These are phyloP conservation scores for Mylabris sibirica DNA, from an alignment of 2,888 invertebrate species.

Conservation along the genomic window DNA sequence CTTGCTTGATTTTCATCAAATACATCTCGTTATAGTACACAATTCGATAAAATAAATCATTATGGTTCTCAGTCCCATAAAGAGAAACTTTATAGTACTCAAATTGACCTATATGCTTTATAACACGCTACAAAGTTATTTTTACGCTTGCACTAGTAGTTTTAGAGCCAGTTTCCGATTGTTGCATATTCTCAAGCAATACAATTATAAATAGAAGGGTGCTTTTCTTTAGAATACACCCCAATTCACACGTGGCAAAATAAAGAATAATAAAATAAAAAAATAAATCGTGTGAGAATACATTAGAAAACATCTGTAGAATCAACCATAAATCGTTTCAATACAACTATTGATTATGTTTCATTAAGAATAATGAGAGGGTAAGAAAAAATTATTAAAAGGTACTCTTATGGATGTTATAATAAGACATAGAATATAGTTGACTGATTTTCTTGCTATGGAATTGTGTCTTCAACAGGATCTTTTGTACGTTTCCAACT, in stretches of 20 bases:
- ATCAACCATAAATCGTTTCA: too few relatives aligned
- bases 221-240: constrained; percentile 31
- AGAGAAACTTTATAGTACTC: too few relatives aligned
- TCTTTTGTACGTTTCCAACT: constrained; percentile 26
- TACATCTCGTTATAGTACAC: too few relatives aligned
- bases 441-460: constrained; percentile 13
- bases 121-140: too few relatives aligned
- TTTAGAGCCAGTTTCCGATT: background rate
- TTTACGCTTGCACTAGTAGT: too few relatives aligned
- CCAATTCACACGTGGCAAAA: constrained; percentile 33
- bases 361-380: constrained; percentile 13
- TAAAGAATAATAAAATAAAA: constrained; percentile 26
- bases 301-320: constrained; percentile 31
- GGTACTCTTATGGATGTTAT: background rate
- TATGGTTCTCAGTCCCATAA: too few relatives aligned
- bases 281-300: constrained; percentile 24
- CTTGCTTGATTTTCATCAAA: too few relatives aligned
- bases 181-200: constrained; percentile 35
- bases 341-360: too few relatives aligned
- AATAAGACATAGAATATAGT: background rate
- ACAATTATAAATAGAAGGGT: constrained; percentile 43
- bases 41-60: too few relatives aligned
- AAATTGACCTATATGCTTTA: too few relatives aligned
- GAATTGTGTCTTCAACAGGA: constrained; percentile 34
- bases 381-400: constrained; percentile 18